A percentile compares a stretch with the other conserved stretches of the same genome.
phyloP scores from a whole-genome alignment of 2,797 vertebrate species.

The Apogon talboti region DNA sequence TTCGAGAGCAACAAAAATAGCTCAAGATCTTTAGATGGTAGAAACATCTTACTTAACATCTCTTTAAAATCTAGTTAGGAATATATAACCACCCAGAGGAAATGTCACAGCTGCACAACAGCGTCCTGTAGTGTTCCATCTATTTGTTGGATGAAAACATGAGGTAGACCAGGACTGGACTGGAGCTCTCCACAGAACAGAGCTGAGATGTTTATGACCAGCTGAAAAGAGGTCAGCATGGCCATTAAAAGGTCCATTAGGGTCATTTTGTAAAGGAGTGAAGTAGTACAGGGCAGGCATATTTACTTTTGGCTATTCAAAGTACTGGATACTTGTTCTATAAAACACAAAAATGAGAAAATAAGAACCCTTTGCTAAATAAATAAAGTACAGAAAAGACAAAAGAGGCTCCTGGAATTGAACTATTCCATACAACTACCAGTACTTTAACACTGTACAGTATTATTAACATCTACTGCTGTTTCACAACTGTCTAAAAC shows the following conservation, averaged over 20 bases:
- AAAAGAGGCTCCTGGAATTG: background rate
- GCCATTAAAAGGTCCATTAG: slow-evolving; percentile 63
- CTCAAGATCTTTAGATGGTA: too few relatives aligned
- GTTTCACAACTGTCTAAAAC: background rate
- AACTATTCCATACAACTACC: background rate
- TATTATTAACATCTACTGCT: background rate
- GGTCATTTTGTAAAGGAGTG: slow-evolving; percentile 44
- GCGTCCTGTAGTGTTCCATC: slow-evolving; percentile 12
- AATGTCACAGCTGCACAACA: slow-evolving; percentile 10
- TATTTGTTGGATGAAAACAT: slow-evolving; percentile 17
- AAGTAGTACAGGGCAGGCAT: slow-evolving; percentile 16
- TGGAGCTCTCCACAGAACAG: slow-evolving; percentile 56
- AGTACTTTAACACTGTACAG: background rate
- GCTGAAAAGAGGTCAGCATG: slow-evolving; percentile 59
- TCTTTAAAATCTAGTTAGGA: slow-evolving; percentile 4
- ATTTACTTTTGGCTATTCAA: slow-evolving; percentile 1
- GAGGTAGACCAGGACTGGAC: slow-evolving; percentile 54
- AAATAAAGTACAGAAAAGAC: background rate
- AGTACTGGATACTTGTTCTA: background rate
- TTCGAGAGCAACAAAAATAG: too few relatives aligned
- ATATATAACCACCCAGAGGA: background rate
- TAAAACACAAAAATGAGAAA: background rate
- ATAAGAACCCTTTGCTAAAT: background rate
- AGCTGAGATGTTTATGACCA: slow-evolving; percentile 66
- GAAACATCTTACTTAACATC: background rate